Evolutionary conservation across 2,888 invertebrate genomes (phyloP), one percentile per base, ranked within the genome.

Genomic region (Cremastinae sp.): DNA sequence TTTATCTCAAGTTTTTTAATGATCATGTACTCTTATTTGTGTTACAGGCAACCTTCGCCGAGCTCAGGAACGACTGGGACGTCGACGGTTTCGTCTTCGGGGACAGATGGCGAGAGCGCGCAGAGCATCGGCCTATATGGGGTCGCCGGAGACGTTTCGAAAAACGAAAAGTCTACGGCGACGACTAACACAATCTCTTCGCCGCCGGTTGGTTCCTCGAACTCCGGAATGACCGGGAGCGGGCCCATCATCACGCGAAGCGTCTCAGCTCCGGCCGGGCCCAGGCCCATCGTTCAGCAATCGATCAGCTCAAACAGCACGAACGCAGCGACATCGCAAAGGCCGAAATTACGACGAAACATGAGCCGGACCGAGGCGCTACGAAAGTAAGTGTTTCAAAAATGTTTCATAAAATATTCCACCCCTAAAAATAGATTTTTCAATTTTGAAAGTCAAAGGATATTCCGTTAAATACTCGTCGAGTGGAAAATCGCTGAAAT

Each of bases 291-390:
- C 74, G 78, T 85, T 79, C 87, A 80, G 78, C 84, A 80, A 78
- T 85, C 78, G 59, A 84, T 81, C 68, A 83, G 86, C 56, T 80
- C 83, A 8, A 85, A 81, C 90, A 90, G 70, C 82, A 88, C 80
- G 82, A 91, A 83, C 84, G 88, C 78, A 81, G 91, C 69, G 88
- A 90, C 70, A 76, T 88, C 77, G 88, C 91, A 79, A 86, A 91
- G 85, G 86, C 91, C 83, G 85, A 92, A 84, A 86, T 90, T 85
- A 85, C 92, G 82, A 90, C 91, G 88, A 89, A 94, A 83, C 76
- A 85, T 88, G 74, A 88, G 88, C 74, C 84, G 87, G 12, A 89
- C 90, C 47, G 90, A 90, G 72, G 86, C 90, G 20, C 86, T 90
- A 41, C 87, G 87, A 83, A 90, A 90, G 90, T 90, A 68, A 85